These are phyloP conservation scores for Cyanocitta stelleri DNA, from an alignment of 2,113 vertebrate genomes.

Conservation along the genomic window DNA sequence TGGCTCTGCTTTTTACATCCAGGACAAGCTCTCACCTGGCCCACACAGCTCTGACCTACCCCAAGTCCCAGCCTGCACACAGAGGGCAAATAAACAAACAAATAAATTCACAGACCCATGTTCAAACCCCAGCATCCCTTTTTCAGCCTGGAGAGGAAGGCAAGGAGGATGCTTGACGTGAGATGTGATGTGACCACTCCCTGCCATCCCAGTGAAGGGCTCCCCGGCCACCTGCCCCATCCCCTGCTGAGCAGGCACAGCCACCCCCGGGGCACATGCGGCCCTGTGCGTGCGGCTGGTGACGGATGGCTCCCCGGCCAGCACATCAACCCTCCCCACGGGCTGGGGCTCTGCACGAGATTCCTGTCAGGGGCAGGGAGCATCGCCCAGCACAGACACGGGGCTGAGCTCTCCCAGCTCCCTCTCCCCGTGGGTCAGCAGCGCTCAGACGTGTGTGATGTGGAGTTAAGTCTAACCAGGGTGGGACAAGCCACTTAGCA, in stretches of 20 bases:
- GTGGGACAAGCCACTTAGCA: neutral
- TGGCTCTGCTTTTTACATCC: neutral
- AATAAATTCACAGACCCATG: neutral
- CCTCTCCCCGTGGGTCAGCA: rapidly evolving
- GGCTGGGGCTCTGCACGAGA: neutral
- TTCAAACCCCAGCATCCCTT: neutral
- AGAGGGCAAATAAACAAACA: neutral
- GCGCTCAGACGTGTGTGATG: rapidly evolving
- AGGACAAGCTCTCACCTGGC: neutral
- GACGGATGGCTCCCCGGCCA: neutral
- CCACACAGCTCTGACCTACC: neutral
- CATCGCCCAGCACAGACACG: neutral
- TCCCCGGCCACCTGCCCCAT: neutral
- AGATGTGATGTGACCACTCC: neutral
- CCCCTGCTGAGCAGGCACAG: neutral
- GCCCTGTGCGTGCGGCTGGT: neutral
- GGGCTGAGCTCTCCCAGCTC: neutral
- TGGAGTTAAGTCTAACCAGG: neutral
- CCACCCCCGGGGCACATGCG: neutral
- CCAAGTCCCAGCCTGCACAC: neutral
- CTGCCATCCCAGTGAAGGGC: neutral
- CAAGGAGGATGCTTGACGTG: rapidly evolving
- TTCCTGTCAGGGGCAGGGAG: neutral
- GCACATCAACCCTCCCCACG: neutral
- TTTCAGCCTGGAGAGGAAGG: neutral